Evolutionary conservation across 2,888 invertebrate genomes (phyloP).

Genomic region (Cryptus viduatorius): DNA sequence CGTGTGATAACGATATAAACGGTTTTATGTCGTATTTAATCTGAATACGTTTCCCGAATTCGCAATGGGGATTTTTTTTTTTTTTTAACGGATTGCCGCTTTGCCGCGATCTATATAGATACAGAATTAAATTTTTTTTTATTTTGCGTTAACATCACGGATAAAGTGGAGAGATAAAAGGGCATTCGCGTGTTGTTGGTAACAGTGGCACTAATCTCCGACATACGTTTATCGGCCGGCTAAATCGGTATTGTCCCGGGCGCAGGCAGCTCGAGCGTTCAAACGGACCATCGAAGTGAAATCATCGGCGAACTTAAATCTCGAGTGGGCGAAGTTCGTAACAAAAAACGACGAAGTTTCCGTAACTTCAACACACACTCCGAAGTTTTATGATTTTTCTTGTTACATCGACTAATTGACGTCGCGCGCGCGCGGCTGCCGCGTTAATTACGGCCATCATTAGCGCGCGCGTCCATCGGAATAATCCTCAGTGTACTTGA

Average conservation of each 20-base stretch:
- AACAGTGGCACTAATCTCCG: neutral
- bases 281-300: constrained; percentile 34
- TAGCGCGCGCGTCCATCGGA: neutral
- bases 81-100: neutral
- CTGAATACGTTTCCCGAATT: neutral
- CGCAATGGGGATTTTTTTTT: neutral
- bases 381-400: neutral
- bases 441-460: neutral
- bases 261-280: constrained; percentile 22
- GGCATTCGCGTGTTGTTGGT: neutral
- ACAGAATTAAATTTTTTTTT: neutral
- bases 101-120: neutral
- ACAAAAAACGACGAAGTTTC: constrained; percentile 26
- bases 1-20: too few species aligned
- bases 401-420: constrained; percentile 18
- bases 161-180: constrained; percentile 37
- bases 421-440: constrained; percentile 1
- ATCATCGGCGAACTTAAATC: constrained; percentile 54
- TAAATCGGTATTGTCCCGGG: constrained; percentile 59
- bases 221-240: constrained; percentile 33
- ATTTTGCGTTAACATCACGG: neutral
- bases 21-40: too few species aligned
- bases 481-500: neutral
- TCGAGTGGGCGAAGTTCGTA: constrained; percentile 37
- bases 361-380: constrained; percentile 2